Conservation (phyloP, 2,113 vertebrate species). For the Microtus ochrogaster region DNA sequence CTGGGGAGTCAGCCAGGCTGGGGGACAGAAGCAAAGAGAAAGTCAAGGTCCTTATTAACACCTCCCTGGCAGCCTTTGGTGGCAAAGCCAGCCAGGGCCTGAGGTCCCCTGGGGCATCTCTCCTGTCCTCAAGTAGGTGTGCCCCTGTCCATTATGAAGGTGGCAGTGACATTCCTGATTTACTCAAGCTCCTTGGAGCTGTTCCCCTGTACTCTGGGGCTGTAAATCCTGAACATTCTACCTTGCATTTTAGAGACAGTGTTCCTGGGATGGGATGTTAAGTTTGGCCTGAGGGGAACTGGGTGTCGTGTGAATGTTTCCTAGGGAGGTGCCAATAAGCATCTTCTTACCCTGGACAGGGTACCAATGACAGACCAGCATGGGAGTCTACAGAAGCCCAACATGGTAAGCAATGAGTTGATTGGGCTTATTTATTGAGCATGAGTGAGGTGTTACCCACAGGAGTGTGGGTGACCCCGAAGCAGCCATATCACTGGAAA, state of each 20-base stretch:
- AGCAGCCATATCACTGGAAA: background rate
- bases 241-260: background rate
- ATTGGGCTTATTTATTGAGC: too few species aligned
- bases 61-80: background rate
- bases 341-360: background rate
- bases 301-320: background rate
- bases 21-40: background rate
- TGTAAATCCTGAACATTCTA: background rate
- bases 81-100: background rate
- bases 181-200: background rate
- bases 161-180: too few species aligned
- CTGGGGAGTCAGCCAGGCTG: background rate
- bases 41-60: background rate
- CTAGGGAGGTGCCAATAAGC: background rate
- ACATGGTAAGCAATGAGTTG: background rate
- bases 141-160: background rate
- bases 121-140: too few species aligned
- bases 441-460: background rate
- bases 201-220: background rate
- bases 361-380: background rate
- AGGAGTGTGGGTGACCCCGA: background rate
- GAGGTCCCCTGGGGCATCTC: background rate
- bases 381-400: background rate
- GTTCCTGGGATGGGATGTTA: background rate
- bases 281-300: background rate